Conservation (phyloP, 2,797 vertebrate genomes). For the Amazonetta brasiliensis region DNA sequence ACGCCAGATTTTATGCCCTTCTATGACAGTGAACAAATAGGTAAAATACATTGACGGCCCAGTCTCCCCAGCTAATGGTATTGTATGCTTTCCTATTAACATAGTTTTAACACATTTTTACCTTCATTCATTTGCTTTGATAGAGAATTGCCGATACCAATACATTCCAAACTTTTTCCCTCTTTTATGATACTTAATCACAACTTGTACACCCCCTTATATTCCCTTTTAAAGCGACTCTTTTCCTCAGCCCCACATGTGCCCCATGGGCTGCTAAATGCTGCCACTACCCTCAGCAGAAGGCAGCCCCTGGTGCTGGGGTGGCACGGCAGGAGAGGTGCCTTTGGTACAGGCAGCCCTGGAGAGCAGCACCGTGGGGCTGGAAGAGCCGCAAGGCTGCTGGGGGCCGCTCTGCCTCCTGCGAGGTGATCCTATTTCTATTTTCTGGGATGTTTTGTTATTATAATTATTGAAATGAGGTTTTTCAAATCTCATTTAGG, state of each 20-base stretch:
- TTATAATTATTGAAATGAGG: not conserved
- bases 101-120: not conserved
- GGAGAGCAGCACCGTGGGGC: no score
- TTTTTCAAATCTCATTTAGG: not conserved
- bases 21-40: not conserved
- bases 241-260: not conserved
- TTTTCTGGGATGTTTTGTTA: not conserved
- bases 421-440: not conserved
- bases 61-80: not conserved
- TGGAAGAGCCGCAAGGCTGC: no score
- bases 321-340: no score
- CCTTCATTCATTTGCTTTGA: not conserved
- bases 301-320: not conserved
- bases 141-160: not conserved
- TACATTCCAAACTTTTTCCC: not conserved
- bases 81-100: not conserved
- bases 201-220: accelerated
- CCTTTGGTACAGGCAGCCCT: no score
- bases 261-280: not conserved
- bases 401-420: not conserved
- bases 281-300: not conserved
- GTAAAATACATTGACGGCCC: accelerated
- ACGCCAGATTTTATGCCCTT: not conserved
- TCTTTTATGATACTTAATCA: not conserved
- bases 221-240: not conserved